These are phyloP conservation scores for Vulpes vulpes DNA, from an alignment of 2,113 vertebrate genomes.

Conservation along the genomic window DNA sequence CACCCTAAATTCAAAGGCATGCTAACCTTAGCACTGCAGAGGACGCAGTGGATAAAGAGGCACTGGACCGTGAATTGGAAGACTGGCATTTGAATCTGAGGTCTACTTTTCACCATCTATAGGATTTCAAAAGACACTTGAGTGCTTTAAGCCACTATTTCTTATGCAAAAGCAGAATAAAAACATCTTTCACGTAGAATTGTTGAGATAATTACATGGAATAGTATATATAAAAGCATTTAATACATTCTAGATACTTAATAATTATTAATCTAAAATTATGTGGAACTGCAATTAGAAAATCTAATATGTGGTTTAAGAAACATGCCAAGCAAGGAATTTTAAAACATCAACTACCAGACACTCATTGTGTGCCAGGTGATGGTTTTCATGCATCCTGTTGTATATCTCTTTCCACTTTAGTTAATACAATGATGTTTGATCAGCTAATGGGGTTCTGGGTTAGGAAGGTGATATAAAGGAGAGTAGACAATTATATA, in stretches of 20 bases:
- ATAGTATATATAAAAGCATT: neutral
- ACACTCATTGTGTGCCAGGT: neutral
- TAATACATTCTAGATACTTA: neutral
- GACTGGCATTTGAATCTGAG: neutral
- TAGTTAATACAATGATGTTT: neutral
- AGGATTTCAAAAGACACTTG: neutral
- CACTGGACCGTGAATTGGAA: neutral
- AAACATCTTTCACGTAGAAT: neutral
- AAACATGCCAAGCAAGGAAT: neutral
- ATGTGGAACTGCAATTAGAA: neutral
- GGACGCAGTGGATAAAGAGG: neutral
- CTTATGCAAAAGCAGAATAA: neutral
- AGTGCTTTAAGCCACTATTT: neutral
- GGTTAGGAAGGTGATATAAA: neutral
- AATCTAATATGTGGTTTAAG: neutral
- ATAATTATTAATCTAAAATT: constrained; percentile 11
- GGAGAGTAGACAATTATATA: neutral
- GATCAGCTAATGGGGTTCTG: neutral
- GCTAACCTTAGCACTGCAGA: neutral
- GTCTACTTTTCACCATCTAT: neutral
- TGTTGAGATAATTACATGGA: neutral
- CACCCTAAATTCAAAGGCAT: neutral
- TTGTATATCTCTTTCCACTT: neutral
- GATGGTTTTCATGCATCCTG: neutral
- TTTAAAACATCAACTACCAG: neutral